Conservation (phyloP, 2,888 invertebrate species). For the Stenolophus ochropezus region DNA sequence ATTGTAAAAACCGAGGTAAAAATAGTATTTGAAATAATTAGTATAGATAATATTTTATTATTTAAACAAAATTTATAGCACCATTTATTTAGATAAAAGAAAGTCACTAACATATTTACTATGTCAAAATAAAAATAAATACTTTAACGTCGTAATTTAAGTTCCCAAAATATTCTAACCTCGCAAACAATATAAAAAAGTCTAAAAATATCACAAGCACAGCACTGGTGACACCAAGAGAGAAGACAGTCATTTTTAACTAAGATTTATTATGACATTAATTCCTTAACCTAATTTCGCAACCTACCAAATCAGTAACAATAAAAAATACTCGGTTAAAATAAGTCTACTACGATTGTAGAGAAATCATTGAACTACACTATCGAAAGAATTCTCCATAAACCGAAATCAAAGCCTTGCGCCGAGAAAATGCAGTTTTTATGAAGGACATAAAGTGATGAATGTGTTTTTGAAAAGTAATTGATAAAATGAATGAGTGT, state of each 20-base stretch:
- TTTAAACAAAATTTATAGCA: too few relatives aligned
- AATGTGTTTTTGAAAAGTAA: not conserved
- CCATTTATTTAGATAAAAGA: too few relatives aligned
- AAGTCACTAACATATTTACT: too few relatives aligned
- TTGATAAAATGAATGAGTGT: not conserved
- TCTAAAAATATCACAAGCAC: not conserved
- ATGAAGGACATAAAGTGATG: not conserved
- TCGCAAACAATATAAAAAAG: not conserved
- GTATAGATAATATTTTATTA: too few relatives aligned
- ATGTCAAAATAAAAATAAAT: too few relatives aligned
- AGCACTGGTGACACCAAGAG: not conserved
- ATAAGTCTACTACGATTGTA: not conserved
- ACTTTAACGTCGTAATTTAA: not conserved
- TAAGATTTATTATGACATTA: constrained; percentile 26
- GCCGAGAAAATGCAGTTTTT: not conserved
- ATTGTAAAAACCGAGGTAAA: too few relatives aligned
- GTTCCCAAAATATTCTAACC: not conserved
- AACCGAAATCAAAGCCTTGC: not conserved
- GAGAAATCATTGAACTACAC: not conserved
- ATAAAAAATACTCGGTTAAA: not conserved
- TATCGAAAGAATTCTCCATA: not conserved
- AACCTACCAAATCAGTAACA: constrained; percentile 6
- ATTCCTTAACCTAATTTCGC: constrained; percentile 32
- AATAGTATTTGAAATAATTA: too few relatives aligned
- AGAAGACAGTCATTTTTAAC: not conserved